These are phyloP conservation scores for Tanypteryx hageni DNA, from an alignment of 2,888 invertebrate genomes.

Conservation along the genomic window DNA sequence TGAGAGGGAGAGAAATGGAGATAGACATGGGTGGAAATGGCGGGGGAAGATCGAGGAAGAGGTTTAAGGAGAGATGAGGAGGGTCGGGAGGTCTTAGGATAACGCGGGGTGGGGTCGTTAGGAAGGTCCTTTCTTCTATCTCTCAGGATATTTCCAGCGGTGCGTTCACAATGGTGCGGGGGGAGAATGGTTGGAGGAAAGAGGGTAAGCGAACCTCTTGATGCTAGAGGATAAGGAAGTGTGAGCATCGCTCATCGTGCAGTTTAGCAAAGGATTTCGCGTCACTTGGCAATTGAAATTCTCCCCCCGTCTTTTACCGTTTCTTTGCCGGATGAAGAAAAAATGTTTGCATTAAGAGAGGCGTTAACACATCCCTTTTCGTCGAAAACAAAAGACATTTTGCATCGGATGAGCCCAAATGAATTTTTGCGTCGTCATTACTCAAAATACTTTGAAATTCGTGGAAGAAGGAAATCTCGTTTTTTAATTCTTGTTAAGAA, in stretches of 20 bases:
- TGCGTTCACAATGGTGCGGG: no score
- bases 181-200: no score
- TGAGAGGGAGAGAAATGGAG: no score
- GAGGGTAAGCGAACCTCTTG: background rate
- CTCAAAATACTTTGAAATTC: constrained; percentile 7
- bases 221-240: constrained; percentile 1
- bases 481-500: background rate
- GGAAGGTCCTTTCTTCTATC: no score
- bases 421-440: constrained; percentile 21
- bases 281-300: background rate
- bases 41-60: no score
- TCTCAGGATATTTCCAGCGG: no score
- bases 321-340: background rate
- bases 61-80: no score
- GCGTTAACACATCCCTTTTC: constrained; percentile 8
- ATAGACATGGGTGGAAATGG: no score
- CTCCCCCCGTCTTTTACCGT: background rate
- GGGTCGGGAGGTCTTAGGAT: no score
- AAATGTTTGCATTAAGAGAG: constrained; percentile 25
- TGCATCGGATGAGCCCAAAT: constrained; percentile 2
- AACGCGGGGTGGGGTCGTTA: no score
- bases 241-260: constrained; percentile 47
- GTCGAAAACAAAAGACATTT: constrained; percentile 35
- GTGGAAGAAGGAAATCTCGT: background rate
- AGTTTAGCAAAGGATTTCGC: constrained; percentile 10